These are phyloP conservation scores for Coelinius sp. DNA, from an alignment of 2,888 invertebrate species.

Conservation along the genomic window DNA sequence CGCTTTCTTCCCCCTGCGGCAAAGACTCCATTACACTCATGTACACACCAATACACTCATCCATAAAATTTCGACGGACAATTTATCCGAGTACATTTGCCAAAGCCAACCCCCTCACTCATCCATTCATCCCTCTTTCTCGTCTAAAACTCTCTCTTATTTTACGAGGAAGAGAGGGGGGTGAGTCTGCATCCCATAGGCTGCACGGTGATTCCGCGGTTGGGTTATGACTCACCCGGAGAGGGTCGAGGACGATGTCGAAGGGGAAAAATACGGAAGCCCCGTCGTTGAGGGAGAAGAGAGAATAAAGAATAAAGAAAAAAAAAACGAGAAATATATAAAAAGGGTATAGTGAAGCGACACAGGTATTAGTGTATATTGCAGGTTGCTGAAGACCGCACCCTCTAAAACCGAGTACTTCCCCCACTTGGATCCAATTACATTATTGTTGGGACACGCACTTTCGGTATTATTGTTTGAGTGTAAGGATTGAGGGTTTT, in stretches of 20 bases:
- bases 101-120: slow-evolving; percentile 24
- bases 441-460: slow-evolving; percentile 19
- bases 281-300: background rate
- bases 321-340: slow-evolving; percentile 19
- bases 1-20: background rate
- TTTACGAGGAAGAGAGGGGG: slow-evolving; percentile 44
- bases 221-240: slow-evolving; percentile 50
- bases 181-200: slow-evolving; percentile 50
- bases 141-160: background rate
- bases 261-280: slow-evolving; percentile 21
- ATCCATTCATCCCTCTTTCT: slow-evolving; percentile 6
- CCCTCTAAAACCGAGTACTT: slow-evolving; percentile 1
- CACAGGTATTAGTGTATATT: slow-evolving; percentile 12
- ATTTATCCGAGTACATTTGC: slow-evolving; percentile 33
- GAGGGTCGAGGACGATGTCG: slow-evolving; percentile 23
- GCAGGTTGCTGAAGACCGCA: slow-evolving; percentile 22
- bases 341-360: background rate
- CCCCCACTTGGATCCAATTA: slow-evolving; percentile 30
- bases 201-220: slow-evolving; percentile 49
- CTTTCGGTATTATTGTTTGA: background rate
- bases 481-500: no score
- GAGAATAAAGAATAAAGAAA: slow-evolving; percentile 12
- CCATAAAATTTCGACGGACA: slow-evolving; percentile 40
- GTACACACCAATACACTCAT: slow-evolving; percentile 12
- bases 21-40: background rate